Evolutionary conservation across 2,888 invertebrate species (phyloP).

Genomic region (Epirrhoe alternata): DNA sequence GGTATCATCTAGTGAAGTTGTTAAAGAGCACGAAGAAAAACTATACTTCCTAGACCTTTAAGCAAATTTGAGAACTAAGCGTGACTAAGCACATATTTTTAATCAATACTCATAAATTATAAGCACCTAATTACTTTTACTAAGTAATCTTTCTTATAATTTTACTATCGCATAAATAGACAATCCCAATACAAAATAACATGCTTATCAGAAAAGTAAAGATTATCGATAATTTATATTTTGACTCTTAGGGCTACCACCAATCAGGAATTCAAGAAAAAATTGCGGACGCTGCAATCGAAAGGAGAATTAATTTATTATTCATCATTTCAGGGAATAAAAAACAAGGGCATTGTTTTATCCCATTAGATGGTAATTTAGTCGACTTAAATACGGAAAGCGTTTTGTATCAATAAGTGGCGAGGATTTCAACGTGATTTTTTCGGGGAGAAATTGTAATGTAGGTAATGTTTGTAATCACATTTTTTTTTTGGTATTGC

Average conservation of each 20-base stretch:
- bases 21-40: too few relatives aligned
- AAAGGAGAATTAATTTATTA: constrained; percentile 32
- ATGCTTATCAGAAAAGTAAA: neutral
- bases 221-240: neutral
- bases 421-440: neutral
- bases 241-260: constrained; percentile 33
- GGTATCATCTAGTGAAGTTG: too few relatives aligned
- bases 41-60: too few relatives aligned
- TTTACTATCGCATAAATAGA: too few relatives aligned
- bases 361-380: constrained; percentile 31
- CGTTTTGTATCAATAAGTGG: neutral
- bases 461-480: neutral
- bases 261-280: constrained; percentile 24
- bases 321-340: constrained; percentile 23
- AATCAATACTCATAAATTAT: too few relatives aligned
- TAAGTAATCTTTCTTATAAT: too few relatives aligned
- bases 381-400: constrained; percentile 6
- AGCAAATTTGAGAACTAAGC: too few relatives aligned
- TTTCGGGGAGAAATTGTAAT: neutral
- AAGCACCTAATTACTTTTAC: too few relatives aligned
- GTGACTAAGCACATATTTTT: too few relatives aligned
- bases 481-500: neutral
- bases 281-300: constrained; percentile 18
- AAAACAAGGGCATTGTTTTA: constrained; percentile 25
- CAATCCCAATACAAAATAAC: too few relatives aligned